A percentile compares a stretch with the other conserved stretches of the same genome.
Conservation (phyloP, 2,888 invertebrate genomes). For the Vannuccia rotundouncinata region DNA sequence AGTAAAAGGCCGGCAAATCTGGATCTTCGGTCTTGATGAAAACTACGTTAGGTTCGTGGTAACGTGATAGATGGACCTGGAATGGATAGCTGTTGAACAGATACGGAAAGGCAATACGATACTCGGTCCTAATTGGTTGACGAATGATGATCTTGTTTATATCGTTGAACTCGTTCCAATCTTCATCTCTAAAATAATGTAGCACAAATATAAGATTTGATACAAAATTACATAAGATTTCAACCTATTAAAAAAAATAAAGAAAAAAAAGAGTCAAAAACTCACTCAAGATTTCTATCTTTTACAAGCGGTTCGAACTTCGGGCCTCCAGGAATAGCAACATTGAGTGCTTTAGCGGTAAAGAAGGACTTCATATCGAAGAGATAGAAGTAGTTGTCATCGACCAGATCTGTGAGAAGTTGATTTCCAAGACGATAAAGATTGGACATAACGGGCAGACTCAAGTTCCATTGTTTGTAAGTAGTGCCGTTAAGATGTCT, state of each 20-base stretch:
- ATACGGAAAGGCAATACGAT: constrained; percentile 97
- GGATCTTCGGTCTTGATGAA: constrained; percentile 99
- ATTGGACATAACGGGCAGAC: constrained; percentile 92
- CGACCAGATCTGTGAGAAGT: constrained; percentile 89
- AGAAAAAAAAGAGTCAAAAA: background rate
- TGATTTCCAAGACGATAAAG: constrained; percentile 94
- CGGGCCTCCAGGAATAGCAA: constrained; percentile 98
- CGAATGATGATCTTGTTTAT: constrained; percentile 99
- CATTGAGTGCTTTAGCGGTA: constrained; percentile 96
- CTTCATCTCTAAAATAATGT: constrained; percentile 73
- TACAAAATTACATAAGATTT: constrained; percentile 28
- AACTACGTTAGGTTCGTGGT: constrained; percentile 96
- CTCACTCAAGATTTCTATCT: constrained; percentile 82
- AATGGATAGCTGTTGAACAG: constrained; percentile 97
- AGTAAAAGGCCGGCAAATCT: constrained; percentile 97
- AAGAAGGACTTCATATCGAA: constrained; percentile 99
- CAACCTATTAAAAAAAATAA: background rate
- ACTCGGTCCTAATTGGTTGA: constrained; percentile 95
- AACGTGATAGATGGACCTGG: constrained; percentile 68
- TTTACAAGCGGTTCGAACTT: constrained; percentile 99
- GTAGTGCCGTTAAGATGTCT: constrained; percentile 89
- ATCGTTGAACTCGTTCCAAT: constrained; percentile 99
- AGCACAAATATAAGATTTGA: background rate
- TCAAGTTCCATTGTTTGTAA: constrained; percentile 89
- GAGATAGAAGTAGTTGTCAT: constrained; percentile 95